Conservation (phyloP, 2,797 vertebrate species). For the Gymnopithys bicolor region DNA sequence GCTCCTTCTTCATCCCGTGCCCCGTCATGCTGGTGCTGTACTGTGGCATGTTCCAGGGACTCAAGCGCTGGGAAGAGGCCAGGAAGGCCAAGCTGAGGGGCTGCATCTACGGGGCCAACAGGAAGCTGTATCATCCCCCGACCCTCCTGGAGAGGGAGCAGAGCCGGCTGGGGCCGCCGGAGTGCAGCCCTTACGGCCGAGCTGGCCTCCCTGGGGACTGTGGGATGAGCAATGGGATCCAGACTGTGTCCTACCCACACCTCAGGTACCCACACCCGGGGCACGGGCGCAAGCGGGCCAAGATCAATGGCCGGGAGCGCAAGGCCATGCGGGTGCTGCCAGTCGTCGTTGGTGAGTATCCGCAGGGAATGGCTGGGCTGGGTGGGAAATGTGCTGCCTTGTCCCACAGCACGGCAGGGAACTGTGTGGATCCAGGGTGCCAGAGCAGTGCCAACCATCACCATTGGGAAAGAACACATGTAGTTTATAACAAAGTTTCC, state of each 20-base stretch:
- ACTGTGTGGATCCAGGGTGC: not conserved
- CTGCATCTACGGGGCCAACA: slow-evolving; percentile 78
- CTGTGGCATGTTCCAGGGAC: slow-evolving; percentile 90
- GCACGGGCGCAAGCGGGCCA: slow-evolving; percentile 78
- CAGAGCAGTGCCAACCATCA: not conserved
- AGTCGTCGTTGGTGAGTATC: slow-evolving; percentile 90
- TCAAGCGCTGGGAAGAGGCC: slow-evolving; percentile 88
- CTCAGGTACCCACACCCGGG: slow-evolving; percentile 70
- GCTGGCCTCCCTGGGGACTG: slow-evolving; percentile 56
- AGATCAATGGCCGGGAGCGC: slow-evolving; percentile 90
- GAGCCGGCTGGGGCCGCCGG: slow-evolving; percentile 62
- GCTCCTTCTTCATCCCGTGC: slow-evolving; percentile 97
- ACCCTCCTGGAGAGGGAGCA: slow-evolving; percentile 78
- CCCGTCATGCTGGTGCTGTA: slow-evolving; percentile 95
- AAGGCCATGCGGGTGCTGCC: slow-evolving; percentile 95
- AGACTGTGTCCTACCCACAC: slow-evolving; percentile 77
- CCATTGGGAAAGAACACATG: accelerated
- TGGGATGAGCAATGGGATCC: slow-evolving; percentile 66
- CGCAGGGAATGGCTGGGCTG: not conserved
- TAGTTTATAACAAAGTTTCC: not conserved
- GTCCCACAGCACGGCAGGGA: not conserved
- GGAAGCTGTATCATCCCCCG: slow-evolving; percentile 77
- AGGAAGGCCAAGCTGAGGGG: slow-evolving; percentile 86
- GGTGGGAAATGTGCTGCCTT: accelerated
- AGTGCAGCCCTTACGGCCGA: slow-evolving; percentile 53